Evolutionary conservation across 2,888 invertebrate genomes (phyloP).

Genomic region (Agrilus cyanescens): DNA sequence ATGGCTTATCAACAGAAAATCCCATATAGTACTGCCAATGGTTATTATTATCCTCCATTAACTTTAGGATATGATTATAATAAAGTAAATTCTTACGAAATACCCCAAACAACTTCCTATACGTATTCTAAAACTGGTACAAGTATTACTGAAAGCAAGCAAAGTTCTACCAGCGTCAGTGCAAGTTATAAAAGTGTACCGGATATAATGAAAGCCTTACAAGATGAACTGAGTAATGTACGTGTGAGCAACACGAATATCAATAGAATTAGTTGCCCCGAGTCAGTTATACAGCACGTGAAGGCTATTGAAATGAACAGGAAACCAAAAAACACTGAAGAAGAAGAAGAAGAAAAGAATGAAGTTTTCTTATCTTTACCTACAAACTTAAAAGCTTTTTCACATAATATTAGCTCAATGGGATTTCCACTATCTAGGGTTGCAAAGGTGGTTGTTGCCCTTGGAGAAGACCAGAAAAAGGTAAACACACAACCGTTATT

Average conservation of each 20-base stretch:
- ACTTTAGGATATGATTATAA: slow-evolving; percentile 10
- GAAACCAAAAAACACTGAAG: slow-evolving; percentile 17
- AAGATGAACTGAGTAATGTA: slow-evolving; percentile 46
- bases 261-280: neutral
- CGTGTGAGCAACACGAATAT: slow-evolving; percentile 21
- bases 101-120: slow-evolving; percentile 7
- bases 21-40: slow-evolving; percentile 13
- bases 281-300: too few relatives aligned
- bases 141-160: slow-evolving; percentile 1
- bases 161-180: slow-evolving; percentile 6
- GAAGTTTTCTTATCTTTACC: slow-evolving; percentile 37
- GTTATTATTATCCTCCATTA: slow-evolving; percentile 16
- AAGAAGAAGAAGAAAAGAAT: slow-evolving; percentile 24
- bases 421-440: slow-evolving; percentile 77
- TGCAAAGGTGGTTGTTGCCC: slow-evolving; percentile 62
- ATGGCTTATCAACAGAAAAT: slow-evolving; percentile 7
- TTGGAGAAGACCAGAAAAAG: slow-evolving; percentile 78
- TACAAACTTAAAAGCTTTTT: slow-evolving; percentile 50
- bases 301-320: slow-evolving; percentile 7
- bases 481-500: slow-evolving; percentile 35
- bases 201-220: slow-evolving; percentile 62
- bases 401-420: slow-evolving; percentile 70
- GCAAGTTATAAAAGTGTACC: slow-evolving; percentile 47
- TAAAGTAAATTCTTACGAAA: slow-evolving; percentile 4
- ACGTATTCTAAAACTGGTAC: neutral